phyloP scores from a whole-genome alignment of 2,113 vertebrate genomes.

The Trochalopteron elliotii region DNA sequence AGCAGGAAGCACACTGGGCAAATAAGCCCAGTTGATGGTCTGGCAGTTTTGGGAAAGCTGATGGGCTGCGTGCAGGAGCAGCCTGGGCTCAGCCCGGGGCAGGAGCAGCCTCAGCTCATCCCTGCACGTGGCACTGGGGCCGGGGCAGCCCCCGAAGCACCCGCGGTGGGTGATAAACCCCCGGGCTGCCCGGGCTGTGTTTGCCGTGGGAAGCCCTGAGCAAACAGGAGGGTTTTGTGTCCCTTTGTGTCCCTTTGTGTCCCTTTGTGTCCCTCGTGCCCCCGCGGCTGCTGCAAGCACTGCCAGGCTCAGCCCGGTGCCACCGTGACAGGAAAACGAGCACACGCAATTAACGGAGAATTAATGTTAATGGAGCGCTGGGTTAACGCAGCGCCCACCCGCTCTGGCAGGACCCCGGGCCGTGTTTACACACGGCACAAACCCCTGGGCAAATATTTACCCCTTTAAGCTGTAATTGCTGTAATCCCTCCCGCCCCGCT shows the following conservation, averaged over 20 bases:
- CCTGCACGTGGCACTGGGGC: neutral
- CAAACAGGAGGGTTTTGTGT: neutral
- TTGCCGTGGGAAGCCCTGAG: neutral
- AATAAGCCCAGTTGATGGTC: accelerated
- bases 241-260: too few relatives aligned
- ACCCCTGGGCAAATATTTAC: neutral
- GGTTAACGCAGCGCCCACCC: neutral
- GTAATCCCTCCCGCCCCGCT: accelerated
- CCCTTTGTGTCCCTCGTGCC: neutral
- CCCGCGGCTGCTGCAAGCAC: neutral
- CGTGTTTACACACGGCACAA: neutral
- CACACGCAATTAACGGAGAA: accelerated
- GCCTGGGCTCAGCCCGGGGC: neutral
- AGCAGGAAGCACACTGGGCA: accelerated
- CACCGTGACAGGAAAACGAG: accelerated
- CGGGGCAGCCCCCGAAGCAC: accelerated
- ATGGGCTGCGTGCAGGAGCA: neutral
- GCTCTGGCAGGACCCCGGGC: neutral
- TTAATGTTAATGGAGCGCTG: neutral
- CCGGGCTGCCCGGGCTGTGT: neutral
- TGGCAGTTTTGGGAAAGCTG: neutral
- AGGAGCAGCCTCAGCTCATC: neutral
- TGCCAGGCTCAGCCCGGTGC: neutral
- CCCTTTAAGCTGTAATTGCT: neutral
- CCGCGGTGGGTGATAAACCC: accelerated